Base-by-base conservation (phyloP, 1,140 invertebrate species). In the Bombus soroeensis region DNA sequence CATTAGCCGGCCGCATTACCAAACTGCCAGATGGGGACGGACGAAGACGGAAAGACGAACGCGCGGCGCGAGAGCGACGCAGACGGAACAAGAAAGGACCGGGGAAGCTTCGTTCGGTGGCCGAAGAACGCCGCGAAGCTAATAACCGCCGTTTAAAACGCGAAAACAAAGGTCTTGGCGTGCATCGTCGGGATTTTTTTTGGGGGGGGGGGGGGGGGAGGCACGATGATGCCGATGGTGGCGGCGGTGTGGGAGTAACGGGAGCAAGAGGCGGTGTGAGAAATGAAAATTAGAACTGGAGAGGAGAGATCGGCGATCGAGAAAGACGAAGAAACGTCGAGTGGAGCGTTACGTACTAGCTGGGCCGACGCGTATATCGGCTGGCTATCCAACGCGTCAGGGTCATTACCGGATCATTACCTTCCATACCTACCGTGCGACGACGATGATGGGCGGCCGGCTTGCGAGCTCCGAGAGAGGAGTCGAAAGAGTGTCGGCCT, bases 361-460 rank as follows among this genome's bases (percentile, higher is more conserved):
- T 37, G 47, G 39, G 74, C 34, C 72, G 47, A 32, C 57, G 59
- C 34, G 22, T 72, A 59, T 85, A 86, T 88, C 84, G 75, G 80
- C 79, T 75, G 81, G 88, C 87, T 89, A 91, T 92, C 87, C 86
- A 88, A 93, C 90, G 92, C 93, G 93, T 93, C 92, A 94, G 93
- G 93, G 93, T 94, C 93, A 95, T 95, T 95, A 95, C 93, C 92
- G 94, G 91, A 94, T 95, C 94, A 94, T 95, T 95, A 93, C 93
- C 92, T 94, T 93, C 92, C 92, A 92, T 94, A 94, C 91, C 94
- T 94, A 94, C 94, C 92, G 94, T 94, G 92, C 91, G 93, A 94
- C 94, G 93, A 89, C 88, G 89, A 89, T 92, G 93, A 93, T 91
- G 92, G 90, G 77, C 76, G 59, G 59, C 28, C 84, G 87, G 87